These are phyloP conservation scores for Anticlea derivata DNA, from an alignment of 2,888 invertebrate species.

Conservation along the genomic window DNA sequence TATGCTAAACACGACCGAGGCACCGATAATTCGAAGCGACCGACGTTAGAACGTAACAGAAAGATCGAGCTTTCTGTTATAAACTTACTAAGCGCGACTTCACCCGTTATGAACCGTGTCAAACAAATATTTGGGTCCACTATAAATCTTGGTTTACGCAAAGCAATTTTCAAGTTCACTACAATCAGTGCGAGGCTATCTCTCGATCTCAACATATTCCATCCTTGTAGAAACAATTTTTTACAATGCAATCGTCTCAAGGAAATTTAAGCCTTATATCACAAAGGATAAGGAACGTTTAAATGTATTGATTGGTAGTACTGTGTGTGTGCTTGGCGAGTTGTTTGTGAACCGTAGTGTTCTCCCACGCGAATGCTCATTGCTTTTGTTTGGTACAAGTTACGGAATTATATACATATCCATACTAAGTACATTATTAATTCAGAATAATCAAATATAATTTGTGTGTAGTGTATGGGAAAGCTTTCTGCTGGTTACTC, in stretches of 20 bases:
- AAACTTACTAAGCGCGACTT: slow-evolving; percentile 4
- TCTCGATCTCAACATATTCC: slow-evolving; percentile 65
- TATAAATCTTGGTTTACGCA: slow-evolving; percentile 54
- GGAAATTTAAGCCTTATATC: slow-evolving; percentile 37
- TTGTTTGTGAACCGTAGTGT: slow-evolving; percentile 65
- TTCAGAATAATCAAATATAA: too few relatives aligned
- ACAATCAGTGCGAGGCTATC: slow-evolving; percentile 60
- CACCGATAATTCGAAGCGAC: too few relatives aligned
- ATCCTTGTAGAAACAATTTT: slow-evolving; percentile 50
- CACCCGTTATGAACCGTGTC: slow-evolving; percentile 19
- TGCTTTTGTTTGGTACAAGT: slow-evolving; percentile 61
- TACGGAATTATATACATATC: slow-evolving; percentile 26
- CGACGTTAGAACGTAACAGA: too few relatives aligned
- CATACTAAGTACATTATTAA: slow-evolving; percentile 1
- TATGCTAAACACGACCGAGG: too few relatives aligned
- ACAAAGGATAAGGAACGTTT: slow-evolving; percentile 38
- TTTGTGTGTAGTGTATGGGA: too few relatives aligned
- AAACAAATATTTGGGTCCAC: slow-evolving; percentile 22
- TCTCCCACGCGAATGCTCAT: slow-evolving; percentile 69
- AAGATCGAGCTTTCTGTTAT: too few relatives aligned
- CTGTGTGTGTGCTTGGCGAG: slow-evolving; percentile 55
- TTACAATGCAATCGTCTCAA: slow-evolving; percentile 8
- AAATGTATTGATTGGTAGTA: slow-evolving; percentile 36
- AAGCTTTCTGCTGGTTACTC: too few relatives aligned
- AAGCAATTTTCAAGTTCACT: slow-evolving; percentile 67